Evolutionary conservation across 2,797 vertebrate genomes (phyloP).

Genomic region (Bufotes viridis): DNA sequence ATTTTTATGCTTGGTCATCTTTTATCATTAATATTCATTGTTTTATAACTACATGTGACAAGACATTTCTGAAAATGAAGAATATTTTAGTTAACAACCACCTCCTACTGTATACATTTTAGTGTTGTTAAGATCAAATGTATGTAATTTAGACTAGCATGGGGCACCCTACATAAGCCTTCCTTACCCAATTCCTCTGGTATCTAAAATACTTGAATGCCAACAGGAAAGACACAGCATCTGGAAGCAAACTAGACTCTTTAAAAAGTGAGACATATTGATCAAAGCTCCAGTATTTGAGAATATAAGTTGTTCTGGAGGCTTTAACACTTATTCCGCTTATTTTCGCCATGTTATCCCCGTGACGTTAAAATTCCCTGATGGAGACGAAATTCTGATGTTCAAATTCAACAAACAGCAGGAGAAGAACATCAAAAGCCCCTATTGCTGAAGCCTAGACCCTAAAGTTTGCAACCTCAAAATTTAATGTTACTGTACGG

Average conservation of each 20-base stretch:
- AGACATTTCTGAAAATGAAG: background rate
- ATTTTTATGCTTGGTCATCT: no score
- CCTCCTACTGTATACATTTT: background rate
- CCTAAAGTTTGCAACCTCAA: constrained; percentile 22
- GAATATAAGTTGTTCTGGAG: constrained; percentile 23
- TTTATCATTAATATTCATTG: no score
- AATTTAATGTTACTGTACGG: constrained; percentile 27
- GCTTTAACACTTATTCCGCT: constrained; percentile 21
- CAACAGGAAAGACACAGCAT: background rate
- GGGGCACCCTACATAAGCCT: background rate
- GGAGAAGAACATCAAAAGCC: constrained; percentile 42
- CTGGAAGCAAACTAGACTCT: background rate
- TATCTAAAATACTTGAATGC: constrained; percentile 6
- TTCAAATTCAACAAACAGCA: constrained; percentile 49
- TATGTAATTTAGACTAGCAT: background rate
- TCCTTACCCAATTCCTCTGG: background rate
- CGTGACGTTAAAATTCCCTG: constrained; percentile 14
- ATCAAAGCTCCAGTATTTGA: constrained; percentile 23
- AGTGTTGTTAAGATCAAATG: constrained; percentile 2
- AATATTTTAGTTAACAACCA: background rate
- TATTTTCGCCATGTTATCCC: constrained; percentile 14
- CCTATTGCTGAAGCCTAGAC: background rate
- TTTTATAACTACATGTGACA: background rate
- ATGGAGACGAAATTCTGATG: constrained; percentile 25
- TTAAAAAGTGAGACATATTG: background rate